Conservation (phyloP, 2,797 vertebrate species). For the Phrynocephalus forsythii region DNA sequence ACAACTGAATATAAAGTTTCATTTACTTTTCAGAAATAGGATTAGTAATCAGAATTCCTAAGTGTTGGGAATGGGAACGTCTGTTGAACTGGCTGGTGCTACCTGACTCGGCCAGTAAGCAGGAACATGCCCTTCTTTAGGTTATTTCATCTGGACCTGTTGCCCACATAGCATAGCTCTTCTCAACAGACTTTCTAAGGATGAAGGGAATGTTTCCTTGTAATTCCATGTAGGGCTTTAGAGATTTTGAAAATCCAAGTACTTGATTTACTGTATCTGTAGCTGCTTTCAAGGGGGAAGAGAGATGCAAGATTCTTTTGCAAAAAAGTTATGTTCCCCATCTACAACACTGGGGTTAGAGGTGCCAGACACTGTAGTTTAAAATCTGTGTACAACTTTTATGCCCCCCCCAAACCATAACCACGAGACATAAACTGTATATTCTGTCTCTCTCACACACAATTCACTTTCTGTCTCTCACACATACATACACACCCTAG, state of each 20-base stretch:
- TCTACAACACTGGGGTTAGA: no score
- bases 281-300: not conserved
- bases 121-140: not conserved
- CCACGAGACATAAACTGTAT: no score
- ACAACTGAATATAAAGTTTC: not conserved
- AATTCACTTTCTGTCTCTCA: no score
- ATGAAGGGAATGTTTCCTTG: not conserved
- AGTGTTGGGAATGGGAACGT: not conserved
- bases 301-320: not conserved
- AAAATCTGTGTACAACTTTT: no score
- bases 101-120: not conserved
- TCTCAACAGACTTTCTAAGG: not conserved
- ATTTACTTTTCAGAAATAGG: constrained; percentile 4
- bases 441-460: no score
- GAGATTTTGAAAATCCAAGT: not conserved
- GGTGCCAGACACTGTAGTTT: no score
- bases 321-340: no score
- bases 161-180: not conserved
- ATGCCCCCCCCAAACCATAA: no score
- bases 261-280: not conserved
- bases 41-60: constrained; percentile 2
- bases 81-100: not conserved
- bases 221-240: not conserved
- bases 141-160: not conserved
- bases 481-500: no score